Evolutionary conservation across 2,888 invertebrate genomes (phyloP), one percentile per base, ranked within the genome.

Genomic region (Tenthredo scrophulariae): DNA sequence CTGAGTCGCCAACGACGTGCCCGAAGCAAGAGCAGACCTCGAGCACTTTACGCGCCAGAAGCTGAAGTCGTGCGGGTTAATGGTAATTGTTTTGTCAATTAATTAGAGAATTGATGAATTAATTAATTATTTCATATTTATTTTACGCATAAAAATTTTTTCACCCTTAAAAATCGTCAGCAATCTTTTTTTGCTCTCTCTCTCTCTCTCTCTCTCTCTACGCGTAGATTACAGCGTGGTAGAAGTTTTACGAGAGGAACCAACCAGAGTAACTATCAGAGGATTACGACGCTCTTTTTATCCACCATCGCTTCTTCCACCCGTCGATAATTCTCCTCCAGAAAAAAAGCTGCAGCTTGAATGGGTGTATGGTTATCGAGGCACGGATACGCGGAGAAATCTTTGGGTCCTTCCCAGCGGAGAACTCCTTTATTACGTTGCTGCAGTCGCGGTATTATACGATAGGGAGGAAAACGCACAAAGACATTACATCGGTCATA

Each of bases 361-460:
- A 91, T 99, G 99, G 98, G 98, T 98, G 97, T 98, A 98, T 91
- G 99, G 99, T 0, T 99, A 99, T 94, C 96, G 99, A 86, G 99
- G 99, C 0, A 96, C 97, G 13, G 98, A 99, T 93, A 96, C 97
- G 6, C 95, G 97, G 15, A 96, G 96, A 89, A 99, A 99, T 94
- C 94, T 99, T 50, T 98, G 98, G 97, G 97, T 98, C 40, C 94
- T 99, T 84, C 98, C 98, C 0, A 98, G 98, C 0, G 99, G 98
- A 0, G 99, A 99, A 93, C 94, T 98, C 10, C 94, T 98, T 65
- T 98, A 98, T 93, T 98, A 97, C 92, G 98, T 98, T n/a, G 98
- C 98, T 0, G 97, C 98, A 0, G 97, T 98, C 0, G 98, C 97
- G 0, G 96, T 98, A 43, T 95, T 98, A 93, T 97, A 97, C 91